Evolutionary conservation across 2,888 invertebrate genomes (phyloP).

Genomic region (Phragmatobia fuliginosa): DNA sequence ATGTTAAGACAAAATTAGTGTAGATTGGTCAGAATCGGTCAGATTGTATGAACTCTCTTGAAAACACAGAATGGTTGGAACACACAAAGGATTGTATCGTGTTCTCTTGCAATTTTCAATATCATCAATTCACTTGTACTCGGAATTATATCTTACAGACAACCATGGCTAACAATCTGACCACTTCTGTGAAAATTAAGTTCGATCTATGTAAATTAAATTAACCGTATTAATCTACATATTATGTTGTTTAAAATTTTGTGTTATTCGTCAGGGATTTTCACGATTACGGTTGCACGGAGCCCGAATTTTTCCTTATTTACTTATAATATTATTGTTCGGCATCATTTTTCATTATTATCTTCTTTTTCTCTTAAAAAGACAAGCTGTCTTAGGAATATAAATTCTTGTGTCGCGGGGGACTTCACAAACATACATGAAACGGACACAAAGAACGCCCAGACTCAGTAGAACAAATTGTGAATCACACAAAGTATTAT

Average conservation of each 20-base stretch:
- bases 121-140: background rate
- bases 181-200: constrained; percentile 60
- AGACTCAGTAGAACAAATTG: too few relatives aligned
- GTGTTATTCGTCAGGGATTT: constrained; percentile 62
- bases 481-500: too few relatives aligned
- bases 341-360: constrained; percentile 32
- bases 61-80: background rate
- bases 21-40: constrained; percentile 70
- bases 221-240: constrained; percentile 64
- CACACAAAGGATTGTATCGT: background rate
- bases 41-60: constrained; percentile 53
- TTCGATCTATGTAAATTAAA: constrained; percentile 63
- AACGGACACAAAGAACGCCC: too few relatives aligned
- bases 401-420: too few relatives aligned
- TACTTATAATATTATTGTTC: constrained; percentile 31
- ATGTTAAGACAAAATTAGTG: constrained; percentile 70
- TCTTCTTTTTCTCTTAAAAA: too few relatives aligned
- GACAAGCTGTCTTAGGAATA: too few relatives aligned
- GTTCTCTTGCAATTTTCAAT: background rate
- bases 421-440: too few relatives aligned
- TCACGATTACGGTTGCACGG: constrained; percentile 17
- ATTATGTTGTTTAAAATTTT: constrained; percentile 66
- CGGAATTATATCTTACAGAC: constrained; percentile 16
- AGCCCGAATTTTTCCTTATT: constrained; percentile 28
- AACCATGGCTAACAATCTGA: constrained; percentile 58